Evolutionary conservation across 1,140 invertebrate species (phyloP).

Genomic region (Coboldia fuscipes): DNA sequence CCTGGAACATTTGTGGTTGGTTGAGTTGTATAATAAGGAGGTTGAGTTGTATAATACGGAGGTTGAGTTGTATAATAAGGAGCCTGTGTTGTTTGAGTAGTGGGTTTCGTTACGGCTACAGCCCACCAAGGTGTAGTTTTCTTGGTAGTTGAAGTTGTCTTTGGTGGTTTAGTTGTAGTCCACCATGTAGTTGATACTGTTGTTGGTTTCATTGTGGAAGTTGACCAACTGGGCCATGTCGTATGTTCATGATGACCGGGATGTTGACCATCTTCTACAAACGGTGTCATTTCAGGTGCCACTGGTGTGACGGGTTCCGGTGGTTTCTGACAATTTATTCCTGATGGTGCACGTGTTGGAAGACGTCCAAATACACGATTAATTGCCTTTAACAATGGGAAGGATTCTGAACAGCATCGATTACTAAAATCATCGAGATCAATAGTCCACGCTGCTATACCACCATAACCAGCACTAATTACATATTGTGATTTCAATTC

Average conservation of each 20-base stretch:
- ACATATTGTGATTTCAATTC: conserved; percentile 43
- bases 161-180: conserved; percentile 9
- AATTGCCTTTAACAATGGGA: conserved; percentile 48
- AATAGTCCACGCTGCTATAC: conserved; percentile 72
- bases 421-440: conserved; percentile 81
- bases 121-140: conserved; percentile 8
- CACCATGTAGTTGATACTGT: conserved; percentile 9
- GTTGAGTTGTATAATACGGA: not conserved
- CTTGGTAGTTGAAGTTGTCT: conserved; percentile 9
- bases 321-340: conserved; percentile 36
- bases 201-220: conserved; percentile 11
- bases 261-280: conserved; percentile 16
- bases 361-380: conserved; percentile 48
- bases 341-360: conserved; percentile 26
- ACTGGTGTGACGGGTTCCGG: conserved; percentile 40
- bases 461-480: conserved; percentile 42
- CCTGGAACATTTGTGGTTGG: conserved; percentile 1
- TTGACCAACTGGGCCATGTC: conserved; percentile 25
- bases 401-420: conserved; percentile 51
- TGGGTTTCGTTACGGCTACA: conserved; percentile 13
- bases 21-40: conserved; percentile 3
- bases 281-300: conserved; percentile 44
- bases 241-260: conserved; percentile 12
- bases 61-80: conserved; percentile 1
- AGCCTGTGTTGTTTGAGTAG: conserved; percentile 2